These are phyloP conservation scores for Pollenia labialis DNA, from an alignment of 2,888 invertebrate species.

Conservation along the genomic window DNA sequence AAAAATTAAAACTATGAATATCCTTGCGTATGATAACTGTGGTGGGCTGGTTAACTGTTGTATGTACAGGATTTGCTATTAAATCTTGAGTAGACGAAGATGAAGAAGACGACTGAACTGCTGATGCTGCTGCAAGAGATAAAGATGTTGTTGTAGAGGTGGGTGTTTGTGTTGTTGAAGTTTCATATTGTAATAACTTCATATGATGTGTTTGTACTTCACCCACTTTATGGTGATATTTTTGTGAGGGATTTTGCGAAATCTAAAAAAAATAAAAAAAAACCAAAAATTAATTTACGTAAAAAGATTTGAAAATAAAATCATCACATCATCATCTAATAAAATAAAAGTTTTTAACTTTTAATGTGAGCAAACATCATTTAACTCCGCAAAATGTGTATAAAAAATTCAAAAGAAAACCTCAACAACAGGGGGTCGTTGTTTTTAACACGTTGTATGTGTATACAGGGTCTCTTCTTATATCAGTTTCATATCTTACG, in stretches of 20 bases:
- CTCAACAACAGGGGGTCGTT: conserved; percentile 67
- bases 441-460: conserved; percentile 49
- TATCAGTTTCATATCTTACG: conserved; percentile 64
- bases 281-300: not conserved
- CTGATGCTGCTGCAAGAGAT: conserved; percentile 58
- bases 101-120: conserved; percentile 56
- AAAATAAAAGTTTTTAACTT: conserved; percentile 17
- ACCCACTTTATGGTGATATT: conserved; percentile 66
- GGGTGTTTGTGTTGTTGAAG: conserved; percentile 63
- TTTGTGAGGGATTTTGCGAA: conserved; percentile 70
- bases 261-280: conserved; percentile 51
- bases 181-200: conserved; percentile 67
- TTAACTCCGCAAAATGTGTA: conserved; percentile 26
- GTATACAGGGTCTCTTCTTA: conserved; percentile 31
- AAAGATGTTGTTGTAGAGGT: conserved; percentile 61
- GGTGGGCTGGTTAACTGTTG: conserved; percentile 76
- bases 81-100: conserved; percentile 64
- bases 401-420: conserved; percentile 48
- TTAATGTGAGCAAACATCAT: conserved; percentile 28
- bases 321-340: not conserved
- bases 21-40: conserved; percentile 84
- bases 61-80: conserved; percentile 70
- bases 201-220: conserved; percentile 68
- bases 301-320: conserved; percentile 27
- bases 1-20: conserved; percentile 83